Evolutionary conservation across 1,140 invertebrate genomes (phyloP), one percentile per base, ranked within the genome.

Genomic region (Drosophila rufa): DNA sequence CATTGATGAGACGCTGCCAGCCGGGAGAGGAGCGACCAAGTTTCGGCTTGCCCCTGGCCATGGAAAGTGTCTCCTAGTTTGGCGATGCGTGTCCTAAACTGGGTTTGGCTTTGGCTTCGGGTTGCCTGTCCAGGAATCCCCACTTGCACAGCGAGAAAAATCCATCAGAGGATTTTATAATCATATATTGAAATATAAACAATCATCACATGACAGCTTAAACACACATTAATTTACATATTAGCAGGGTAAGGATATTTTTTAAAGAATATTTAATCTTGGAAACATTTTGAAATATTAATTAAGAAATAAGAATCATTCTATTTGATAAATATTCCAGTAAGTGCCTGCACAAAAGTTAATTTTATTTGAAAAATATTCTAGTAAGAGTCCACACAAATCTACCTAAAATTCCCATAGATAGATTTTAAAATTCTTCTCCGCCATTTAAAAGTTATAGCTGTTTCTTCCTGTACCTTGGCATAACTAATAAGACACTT

Each of bases 401-500:
- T 7, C 30, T 33, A 0, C 30, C 30, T 33, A 9, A 36, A 36
- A 36, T 8, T 19, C 27, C 11, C n/a, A 12, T 12, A 12, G 4
- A 17, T 4, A 38, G 0, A 22, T 9, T 55, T 55, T 22, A 15
- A 38, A 55, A 4, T 22, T 38, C 19, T 38, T 4, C 12, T 19
- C 11, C 6, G 2, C 1, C 11, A 14, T 9, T 53, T 1, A 38
- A 38, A 55, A 38, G 3, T 22, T 14, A 0, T 3, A 9, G 7
- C 2, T 11, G 33, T 66, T 61, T 33, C 19, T 51, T 14, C 5
- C 14, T 50, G 77, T 53, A 47, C 61, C 12, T 42, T 74, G 68
- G 85, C 85, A 90, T 90, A 90, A 90, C 85, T 90, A 90, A 90
- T 90, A 90, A 90, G 85, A 90, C 85, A 91, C 87, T 92, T 92